These are phyloP conservation scores for Drosophila mayri DNA, from an alignment of 1,140 invertebrate species.

Conservation along the genomic window DNA sequence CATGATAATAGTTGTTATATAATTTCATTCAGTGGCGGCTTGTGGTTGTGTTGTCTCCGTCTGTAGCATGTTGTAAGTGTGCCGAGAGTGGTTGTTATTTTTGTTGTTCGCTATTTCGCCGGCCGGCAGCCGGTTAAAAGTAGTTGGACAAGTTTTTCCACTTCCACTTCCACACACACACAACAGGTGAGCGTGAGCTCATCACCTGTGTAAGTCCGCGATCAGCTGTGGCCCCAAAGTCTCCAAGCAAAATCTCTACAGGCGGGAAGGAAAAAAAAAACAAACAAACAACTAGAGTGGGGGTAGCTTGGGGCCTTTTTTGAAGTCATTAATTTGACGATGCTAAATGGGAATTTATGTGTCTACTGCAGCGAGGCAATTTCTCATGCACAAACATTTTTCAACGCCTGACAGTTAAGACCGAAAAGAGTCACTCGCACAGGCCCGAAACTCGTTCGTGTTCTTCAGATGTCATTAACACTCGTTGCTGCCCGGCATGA, in stretches of 20 bases:
- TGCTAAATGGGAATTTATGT: conserved; percentile 82
- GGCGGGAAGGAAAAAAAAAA: not conserved
- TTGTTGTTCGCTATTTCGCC: conserved; percentile 32
- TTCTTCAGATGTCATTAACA: conserved; percentile 78
- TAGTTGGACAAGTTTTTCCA: conserved; percentile 78
- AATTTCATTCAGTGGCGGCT: conserved; percentile 67
- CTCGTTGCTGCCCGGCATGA: conserved; percentile 46
- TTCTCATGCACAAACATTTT: conserved; percentile 78
- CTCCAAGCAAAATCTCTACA: conserved; percentile 27
- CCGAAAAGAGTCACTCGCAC: conserved; percentile 35
- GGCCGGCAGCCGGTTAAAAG: conserved; percentile 72
- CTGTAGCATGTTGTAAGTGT: conserved; percentile 55
- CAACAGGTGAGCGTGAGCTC: conserved; percentile 44
- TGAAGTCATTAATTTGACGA: conserved; percentile 80
- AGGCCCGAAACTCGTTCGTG: conserved; percentile 57
- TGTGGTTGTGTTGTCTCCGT: conserved; percentile 12
- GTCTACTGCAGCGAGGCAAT: conserved; percentile 72
- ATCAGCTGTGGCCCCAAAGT: conserved; percentile 58
- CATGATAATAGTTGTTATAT: conserved; percentile 54
- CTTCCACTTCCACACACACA: conserved; percentile 54
- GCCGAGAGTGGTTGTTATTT: not conserved
- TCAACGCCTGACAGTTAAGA: conserved; percentile 58
- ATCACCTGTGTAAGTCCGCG: conserved; percentile 41
- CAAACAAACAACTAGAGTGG: conserved; percentile 10
- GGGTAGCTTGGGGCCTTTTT: conserved; percentile 39